A percentile compares a stretch with the other conserved stretches of the same genome.
phyloP scores from a whole-genome alignment of 2,888 invertebrate genomes.

The Polymixis lichenea region DNA sequence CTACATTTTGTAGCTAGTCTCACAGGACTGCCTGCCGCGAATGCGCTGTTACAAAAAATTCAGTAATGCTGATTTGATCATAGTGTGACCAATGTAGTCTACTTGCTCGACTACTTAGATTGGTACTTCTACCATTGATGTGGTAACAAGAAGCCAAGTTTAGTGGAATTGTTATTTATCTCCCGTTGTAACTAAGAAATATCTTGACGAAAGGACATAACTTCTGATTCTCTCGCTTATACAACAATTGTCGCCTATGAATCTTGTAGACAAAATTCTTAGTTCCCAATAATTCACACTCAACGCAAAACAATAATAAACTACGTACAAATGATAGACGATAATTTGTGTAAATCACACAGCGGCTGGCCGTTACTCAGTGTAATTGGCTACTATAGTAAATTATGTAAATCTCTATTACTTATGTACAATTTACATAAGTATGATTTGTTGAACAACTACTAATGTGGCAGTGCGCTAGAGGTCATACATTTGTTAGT shows the following conservation, averaged over 20 bases:
- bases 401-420: constrained; percentile 74
- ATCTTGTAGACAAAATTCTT: constrained; percentile 17
- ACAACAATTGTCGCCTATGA: constrained; percentile 13
- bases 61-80: no score
- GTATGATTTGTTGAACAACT: constrained; percentile 68
- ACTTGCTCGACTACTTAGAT: no score
- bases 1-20: no score
- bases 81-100: no score
- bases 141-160: background rate
- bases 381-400: constrained; percentile 66
- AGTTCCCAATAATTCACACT: constrained; percentile 40
- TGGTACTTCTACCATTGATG: background rate
- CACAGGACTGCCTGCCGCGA: no score
- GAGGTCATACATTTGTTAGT: constrained; percentile 41
- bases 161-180: background rate
- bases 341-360: constrained; percentile 66
- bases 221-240: background rate
- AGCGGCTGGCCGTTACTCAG: constrained; percentile 57
- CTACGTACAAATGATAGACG: constrained; percentile 42
- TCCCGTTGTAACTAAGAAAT: background rate
- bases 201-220: background rate
- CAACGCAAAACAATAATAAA: constrained; percentile 48
- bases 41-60: no score
- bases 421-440: constrained; percentile 69
- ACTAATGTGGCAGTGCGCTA: constrained; percentile 49